A percentile compares a stretch with the other conserved stretches of the same genome.
Evolutionary conservation across 2,797 vertebrate genomes (phyloP).

Genomic region (Anas capensis): DNA sequence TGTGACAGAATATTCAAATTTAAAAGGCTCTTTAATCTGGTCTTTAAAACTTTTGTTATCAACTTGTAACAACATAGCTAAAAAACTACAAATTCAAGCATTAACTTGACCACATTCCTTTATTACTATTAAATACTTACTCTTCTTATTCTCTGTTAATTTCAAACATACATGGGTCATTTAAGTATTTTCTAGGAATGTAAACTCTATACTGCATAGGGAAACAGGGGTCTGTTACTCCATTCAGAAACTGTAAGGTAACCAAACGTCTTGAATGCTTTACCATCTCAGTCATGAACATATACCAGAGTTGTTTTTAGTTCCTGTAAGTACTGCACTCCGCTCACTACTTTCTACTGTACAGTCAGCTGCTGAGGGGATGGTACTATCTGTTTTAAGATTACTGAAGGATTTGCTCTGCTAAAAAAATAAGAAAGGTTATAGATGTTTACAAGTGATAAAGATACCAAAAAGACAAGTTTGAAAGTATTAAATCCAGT

Average conservation of each 20-base stretch:
- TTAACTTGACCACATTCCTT: background rate
- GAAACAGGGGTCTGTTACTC: background rate
- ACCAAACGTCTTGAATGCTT: background rate
- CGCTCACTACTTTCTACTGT: background rate
- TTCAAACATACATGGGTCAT: too few species aligned
- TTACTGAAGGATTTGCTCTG: background rate
- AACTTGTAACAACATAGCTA: background rate
- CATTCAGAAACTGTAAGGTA: background rate
- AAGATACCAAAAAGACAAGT: background rate
- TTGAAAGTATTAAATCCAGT: background rate
- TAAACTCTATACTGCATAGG: background rate
- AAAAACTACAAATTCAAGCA: background rate
- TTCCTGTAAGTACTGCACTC: background rate
- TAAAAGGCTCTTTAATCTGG: background rate
- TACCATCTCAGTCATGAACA: background rate
- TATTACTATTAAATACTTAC: conserved; percentile 20
- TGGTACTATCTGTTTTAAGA: background rate
- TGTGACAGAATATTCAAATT: background rate
- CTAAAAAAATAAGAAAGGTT: conserved; percentile 6
- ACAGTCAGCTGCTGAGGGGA: background rate
- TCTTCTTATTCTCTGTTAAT: background rate
- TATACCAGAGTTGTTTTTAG: background rate
- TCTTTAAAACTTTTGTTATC: background rate
- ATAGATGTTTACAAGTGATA: background rate
- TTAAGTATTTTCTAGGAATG: background rate